Conservation (phyloP, 1,140 invertebrate genomes). For the Homarus americanus region DNA sequence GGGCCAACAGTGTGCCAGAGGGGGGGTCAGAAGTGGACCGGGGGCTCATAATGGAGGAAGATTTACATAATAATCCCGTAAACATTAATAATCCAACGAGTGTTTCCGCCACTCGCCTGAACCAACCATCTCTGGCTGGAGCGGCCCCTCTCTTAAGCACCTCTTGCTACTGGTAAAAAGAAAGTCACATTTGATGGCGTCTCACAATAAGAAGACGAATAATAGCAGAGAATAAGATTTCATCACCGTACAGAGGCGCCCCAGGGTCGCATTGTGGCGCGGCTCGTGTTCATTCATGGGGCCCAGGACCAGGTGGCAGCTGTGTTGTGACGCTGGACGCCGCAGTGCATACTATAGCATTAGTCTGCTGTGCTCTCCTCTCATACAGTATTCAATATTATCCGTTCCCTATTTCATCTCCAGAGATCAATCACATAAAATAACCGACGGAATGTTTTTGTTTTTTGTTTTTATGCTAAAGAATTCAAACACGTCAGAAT, state of each 20-base stretch:
- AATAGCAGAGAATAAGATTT: slow-evolving; percentile 30
- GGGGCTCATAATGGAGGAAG: slow-evolving; percentile 2
- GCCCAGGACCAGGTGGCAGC: neutral
- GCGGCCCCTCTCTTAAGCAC: neutral
- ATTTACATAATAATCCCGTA: slow-evolving; percentile 44
- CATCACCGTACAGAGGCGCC: neutral
- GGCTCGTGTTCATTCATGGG: slow-evolving; percentile 9
- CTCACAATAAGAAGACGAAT: slow-evolving; percentile 40
- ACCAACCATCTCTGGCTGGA: neutral
- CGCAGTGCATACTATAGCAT: too few relatives aligned
- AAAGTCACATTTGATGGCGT: slow-evolving; percentile 9
- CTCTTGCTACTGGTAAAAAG: neutral
- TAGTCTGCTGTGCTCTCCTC: too few relatives aligned
- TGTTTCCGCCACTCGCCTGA: neutral
- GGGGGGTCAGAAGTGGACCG: too few relatives aligned
- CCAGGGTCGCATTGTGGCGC: slow-evolving; percentile 7
- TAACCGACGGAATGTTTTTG: too few relatives aligned
- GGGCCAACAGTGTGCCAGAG: too few relatives aligned
- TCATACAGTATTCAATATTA: too few relatives aligned
- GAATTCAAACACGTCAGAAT: too few relatives aligned
- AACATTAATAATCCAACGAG: neutral
- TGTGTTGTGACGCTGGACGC: neutral
- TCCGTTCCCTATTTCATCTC: too few relatives aligned
- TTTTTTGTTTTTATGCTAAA: too few relatives aligned
- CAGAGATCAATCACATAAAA: too few relatives aligned